phyloP scores from a whole-genome alignment of 2,888 invertebrate genomes.

The Oxystoma pomonae region DNA sequence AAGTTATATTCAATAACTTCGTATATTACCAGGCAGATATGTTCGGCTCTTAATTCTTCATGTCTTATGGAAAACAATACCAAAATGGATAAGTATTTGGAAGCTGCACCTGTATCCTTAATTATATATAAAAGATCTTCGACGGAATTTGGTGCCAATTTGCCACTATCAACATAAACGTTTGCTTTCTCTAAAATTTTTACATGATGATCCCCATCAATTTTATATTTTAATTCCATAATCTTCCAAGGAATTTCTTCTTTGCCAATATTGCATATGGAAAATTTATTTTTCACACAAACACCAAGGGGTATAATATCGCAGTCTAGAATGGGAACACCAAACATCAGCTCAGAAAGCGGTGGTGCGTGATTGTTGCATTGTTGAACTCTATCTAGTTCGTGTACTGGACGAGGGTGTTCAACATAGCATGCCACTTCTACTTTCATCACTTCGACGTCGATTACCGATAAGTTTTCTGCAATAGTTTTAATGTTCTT shows the following conservation, averaged over 20 bases:
- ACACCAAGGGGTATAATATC: slow-evolving; percentile 32
- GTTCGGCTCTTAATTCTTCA: slow-evolving; percentile 19
- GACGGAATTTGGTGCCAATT: slow-evolving; percentile 8
- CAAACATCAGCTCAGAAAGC: slow-evolving; percentile 25
- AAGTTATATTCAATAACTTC: slow-evolving; percentile 35
- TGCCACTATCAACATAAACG: slow-evolving; percentile 17
- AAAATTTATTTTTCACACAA: slow-evolving; percentile 28
- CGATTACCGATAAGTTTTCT: slow-evolving; percentile 20
- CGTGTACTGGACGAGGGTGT: background rate
- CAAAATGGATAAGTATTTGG: slow-evolving; percentile 32
- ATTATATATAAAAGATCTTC: slow-evolving; percentile 23
- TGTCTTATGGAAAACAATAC: slow-evolving; percentile 26
- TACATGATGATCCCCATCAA: slow-evolving; percentile 23
- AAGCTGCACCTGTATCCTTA: slow-evolving; percentile 13
- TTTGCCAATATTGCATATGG: slow-evolving; percentile 29
- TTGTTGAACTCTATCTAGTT: background rate
- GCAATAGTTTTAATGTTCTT: slow-evolving; percentile 7
- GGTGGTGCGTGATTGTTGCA: no score
- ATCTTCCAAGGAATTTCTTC: slow-evolving; percentile 35
- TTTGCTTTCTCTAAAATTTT: slow-evolving; percentile 20
- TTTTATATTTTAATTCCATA: slow-evolving; percentile 34
- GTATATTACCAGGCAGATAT: slow-evolving; percentile 36
- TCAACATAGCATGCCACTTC: slow-evolving; percentile 26
- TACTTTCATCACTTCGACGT: slow-evolving; percentile 24
- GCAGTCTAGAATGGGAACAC: slow-evolving; percentile 32